A percentile compares a stretch with the other conserved stretches of the same genome.
Conservation (phyloP, 1,140 invertebrate genomes). For the Epicauta chinensis region DNA sequence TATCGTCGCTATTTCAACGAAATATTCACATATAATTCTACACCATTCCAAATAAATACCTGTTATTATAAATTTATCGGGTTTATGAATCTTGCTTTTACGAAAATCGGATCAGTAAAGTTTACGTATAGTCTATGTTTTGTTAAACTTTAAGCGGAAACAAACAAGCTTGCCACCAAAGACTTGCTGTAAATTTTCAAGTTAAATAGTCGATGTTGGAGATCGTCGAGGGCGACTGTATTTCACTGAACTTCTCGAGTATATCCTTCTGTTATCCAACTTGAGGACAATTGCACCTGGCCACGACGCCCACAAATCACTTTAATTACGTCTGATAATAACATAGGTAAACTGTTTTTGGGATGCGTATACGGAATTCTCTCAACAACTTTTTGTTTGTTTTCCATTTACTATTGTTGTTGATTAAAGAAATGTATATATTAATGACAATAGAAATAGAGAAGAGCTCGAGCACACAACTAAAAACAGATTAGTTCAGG, state of each 20-base stretch:
- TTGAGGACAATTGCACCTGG: conserved; percentile 29
- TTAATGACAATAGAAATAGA: too few species aligned
- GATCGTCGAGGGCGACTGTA: conserved; percentile 2
- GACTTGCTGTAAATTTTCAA: not conserved
- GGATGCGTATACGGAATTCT: conserved; percentile 7
- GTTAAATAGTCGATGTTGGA: too few species aligned
- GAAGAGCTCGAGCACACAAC: too few species aligned
- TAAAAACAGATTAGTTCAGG: too few species aligned
- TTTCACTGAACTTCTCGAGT: conserved; percentile 14
- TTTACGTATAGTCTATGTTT: conserved; percentile 15
- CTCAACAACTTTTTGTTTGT: conserved; percentile 6
- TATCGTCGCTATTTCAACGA: too few species aligned
- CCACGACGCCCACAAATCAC: conserved; percentile 24
- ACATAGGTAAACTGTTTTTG: conserved; percentile 2
- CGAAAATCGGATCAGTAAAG: conserved; percentile 26
- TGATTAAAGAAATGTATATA: too few species aligned
- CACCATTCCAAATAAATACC: conserved; percentile 4
- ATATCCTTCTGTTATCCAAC: conserved; percentile 22
- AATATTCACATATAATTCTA: too few species aligned
- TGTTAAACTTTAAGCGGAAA: conserved; percentile 5
- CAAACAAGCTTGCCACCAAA: conserved; percentile 8
- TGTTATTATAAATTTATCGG: conserved; percentile 24
- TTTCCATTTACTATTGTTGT: not conserved
- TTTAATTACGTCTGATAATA: conserved; percentile 26
- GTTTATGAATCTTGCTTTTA: conserved; percentile 14